These are phyloP conservation scores for Malthinus seriepunctatus DNA, from an alignment of 2,888 invertebrate species.

Conservation along the genomic window DNA sequence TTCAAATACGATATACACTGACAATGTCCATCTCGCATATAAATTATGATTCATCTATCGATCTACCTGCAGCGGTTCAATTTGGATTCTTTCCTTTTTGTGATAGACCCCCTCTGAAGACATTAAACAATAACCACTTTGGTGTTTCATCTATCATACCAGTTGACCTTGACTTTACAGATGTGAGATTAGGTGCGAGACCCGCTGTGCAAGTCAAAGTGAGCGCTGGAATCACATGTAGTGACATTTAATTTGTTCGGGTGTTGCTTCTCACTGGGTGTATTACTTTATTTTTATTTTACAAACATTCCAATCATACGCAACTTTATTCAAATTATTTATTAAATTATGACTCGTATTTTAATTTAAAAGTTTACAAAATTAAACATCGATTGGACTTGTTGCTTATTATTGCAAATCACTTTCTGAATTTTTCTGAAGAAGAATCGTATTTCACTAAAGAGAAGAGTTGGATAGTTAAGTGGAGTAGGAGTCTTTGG, in stretches of 20 bases:
- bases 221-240: constrained; percentile 42
- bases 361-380: too few relatives aligned
- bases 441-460: too few relatives aligned
- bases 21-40: constrained; percentile 32
- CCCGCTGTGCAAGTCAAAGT: constrained; percentile 45
- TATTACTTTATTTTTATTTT: neutral
- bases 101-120: constrained; percentile 49
- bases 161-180: constrained; percentile 43
- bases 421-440: too few relatives aligned
- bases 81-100: constrained; percentile 44
- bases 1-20: constrained; percentile 44
- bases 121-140: constrained; percentile 56
- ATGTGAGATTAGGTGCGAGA: constrained; percentile 50
- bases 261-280: constrained; percentile 38
- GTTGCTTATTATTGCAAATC: too few relatives aligned
- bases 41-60: constrained; percentile 38
- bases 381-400: too few relatives aligned
- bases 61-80: constrained; percentile 43
- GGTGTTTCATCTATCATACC: constrained; percentile 53
- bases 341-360: neutral
- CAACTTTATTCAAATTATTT: constrained; percentile 2
- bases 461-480: too few relatives aligned
- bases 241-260: constrained; percentile 53
- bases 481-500: too few relatives aligned
- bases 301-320: constrained; percentile 18